phyloP scores from a whole-genome alignment of 2,888 invertebrate genomes.

The Macrosiphum euphorbiae region DNA sequence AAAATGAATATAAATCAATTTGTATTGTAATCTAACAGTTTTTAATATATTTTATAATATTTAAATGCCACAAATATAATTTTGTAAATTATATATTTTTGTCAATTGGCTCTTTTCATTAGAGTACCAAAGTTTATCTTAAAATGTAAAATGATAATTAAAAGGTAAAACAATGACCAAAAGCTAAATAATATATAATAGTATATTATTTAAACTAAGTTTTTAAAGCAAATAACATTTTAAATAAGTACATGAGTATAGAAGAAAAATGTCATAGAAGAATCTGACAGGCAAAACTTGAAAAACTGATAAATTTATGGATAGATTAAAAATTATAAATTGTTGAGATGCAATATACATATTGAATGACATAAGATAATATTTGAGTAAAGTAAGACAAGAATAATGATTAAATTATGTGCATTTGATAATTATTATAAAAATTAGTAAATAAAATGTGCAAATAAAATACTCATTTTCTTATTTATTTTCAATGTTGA shows the following conservation, averaged over 20 bases:
- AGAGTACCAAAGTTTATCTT: not conserved
- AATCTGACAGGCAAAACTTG: not conserved
- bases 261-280: not conserved
- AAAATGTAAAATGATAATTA: not conserved
- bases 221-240: not conserved
- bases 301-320: not conserved
- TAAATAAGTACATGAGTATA: not conserved
- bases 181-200: not conserved
- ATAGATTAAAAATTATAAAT: not conserved
- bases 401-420: not conserved
- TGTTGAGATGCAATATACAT: slow-evolving; percentile 11
- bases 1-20: too few species aligned
- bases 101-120: not conserved
- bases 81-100: not conserved
- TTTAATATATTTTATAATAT: not conserved
- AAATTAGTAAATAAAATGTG: not conserved
- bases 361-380: not conserved
- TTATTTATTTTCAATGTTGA: not conserved
- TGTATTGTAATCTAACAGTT: not conserved
- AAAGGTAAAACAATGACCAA: not conserved
- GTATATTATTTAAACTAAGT: not conserved
- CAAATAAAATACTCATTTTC: not conserved
- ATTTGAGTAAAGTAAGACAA: not conserved
- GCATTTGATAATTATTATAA: not conserved
- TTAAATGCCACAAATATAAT: not conserved